Evolutionary conservation across 2,888 invertebrate species (phyloP).

Genomic region (Gnatocerus cornutus): DNA sequence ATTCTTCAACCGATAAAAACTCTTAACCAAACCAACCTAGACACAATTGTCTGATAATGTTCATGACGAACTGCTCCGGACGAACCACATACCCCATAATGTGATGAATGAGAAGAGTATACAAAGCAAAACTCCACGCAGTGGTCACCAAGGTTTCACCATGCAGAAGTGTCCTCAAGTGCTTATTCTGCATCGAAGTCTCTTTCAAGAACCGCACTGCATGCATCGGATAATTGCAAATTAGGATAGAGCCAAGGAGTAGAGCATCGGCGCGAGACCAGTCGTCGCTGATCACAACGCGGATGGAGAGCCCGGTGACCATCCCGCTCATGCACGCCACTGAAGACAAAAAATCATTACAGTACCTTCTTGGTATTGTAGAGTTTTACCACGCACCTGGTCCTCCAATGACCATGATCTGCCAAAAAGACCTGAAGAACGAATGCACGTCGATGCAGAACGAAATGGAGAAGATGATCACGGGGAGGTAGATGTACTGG

Average conservation of each 20-base stretch:
- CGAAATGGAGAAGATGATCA: neutral
- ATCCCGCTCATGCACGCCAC: neutral
- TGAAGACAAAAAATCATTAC: neutral
- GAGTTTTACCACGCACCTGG: conserved; percentile 6
- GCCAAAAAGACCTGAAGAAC: conserved; percentile 14
- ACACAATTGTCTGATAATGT: neutral
- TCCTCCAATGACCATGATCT: conserved; percentile 17
- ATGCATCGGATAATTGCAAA: neutral
- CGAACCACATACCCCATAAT: neutral
- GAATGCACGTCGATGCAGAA: conserved; percentile 18
- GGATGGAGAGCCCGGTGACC: neutral
- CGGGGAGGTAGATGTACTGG: neutral
- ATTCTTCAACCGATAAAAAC: too few species aligned
- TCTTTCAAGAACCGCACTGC: neutral
- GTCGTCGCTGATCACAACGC: neutral
- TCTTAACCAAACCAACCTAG: neutral
- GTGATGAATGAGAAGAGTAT: neutral
- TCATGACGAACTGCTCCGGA: neutral
- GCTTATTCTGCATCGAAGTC: neutral
- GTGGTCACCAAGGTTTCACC: conserved; percentile 7
- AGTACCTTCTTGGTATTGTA: too few species aligned
- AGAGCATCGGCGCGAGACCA: neutral
- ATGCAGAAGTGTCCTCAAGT: neutral
- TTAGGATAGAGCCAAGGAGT: neutral
- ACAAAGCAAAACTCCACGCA: neutral